A percentile compares a stretch with the other conserved stretches of the same genome.
Evolutionary conservation across 2,888 invertebrate species (phyloP).

Genomic region (Ornithoptera alexandrae): DNA sequence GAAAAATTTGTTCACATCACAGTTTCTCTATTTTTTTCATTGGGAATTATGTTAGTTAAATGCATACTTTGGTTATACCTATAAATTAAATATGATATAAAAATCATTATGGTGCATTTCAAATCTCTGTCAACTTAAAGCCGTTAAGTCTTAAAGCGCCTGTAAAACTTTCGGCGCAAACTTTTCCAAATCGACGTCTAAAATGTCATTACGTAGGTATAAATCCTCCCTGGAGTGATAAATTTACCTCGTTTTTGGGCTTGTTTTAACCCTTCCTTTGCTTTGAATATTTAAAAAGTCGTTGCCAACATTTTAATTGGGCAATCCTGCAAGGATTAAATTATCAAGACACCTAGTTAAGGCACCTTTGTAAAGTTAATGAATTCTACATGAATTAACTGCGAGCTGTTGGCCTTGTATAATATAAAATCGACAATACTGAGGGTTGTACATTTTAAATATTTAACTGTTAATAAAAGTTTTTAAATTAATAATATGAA

Average conservation of each 20-base stretch:
- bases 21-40: neutral
- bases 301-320: conserved; percentile 78
- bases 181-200: conserved; percentile 75
- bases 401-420: conserved; percentile 36
- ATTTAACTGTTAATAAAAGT: too few species aligned
- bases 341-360: conserved; percentile 80
- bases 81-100: neutral
- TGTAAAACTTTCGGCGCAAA: conserved; percentile 55
- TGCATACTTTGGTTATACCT: neutral
- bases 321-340: conserved; percentile 77
- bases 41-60: neutral
- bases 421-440: conserved; percentile 31
- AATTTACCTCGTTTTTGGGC: conserved; percentile 71
- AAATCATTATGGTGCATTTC: neutral
- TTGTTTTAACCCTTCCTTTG: conserved; percentile 65
- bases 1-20: too few species aligned
- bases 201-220: conserved; percentile 74
- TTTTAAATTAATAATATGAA: too few species aligned
- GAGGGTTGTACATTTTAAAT: conserved; percentile 10
- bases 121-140: conserved; percentile 47
- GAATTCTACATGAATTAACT: conserved; percentile 76
- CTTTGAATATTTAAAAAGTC: conserved; percentile 78
- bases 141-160: conserved; percentile 40
- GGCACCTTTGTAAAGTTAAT: conserved; percentile 70
- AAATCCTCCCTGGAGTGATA: conserved; percentile 68